A percentile compares a stretch with the other conserved stretches of the same genome.
Conservation (phyloP, 2,797 vertebrate genomes). For the Tapera naevia region DNA sequence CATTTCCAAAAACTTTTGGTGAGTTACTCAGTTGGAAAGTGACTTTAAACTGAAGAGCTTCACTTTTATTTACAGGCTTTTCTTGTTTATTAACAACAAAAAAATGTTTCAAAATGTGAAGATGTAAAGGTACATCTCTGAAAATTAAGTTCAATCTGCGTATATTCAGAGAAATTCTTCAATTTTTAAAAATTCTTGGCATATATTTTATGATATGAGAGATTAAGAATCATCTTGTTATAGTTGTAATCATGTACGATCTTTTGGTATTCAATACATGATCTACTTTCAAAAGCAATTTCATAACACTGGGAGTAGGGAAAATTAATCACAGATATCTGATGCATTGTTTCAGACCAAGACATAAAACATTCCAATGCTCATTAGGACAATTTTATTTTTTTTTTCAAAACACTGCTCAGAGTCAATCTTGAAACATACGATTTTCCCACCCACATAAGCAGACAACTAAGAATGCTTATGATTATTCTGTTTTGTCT, state of each 20-base stretch:
- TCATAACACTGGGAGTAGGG: background rate
- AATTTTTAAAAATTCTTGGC: background rate
- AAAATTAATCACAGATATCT: slow-evolving; percentile 16
- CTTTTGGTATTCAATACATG: background rate
- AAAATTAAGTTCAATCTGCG: background rate
- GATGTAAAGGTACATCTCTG: background rate
- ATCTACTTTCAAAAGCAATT: slow-evolving; percentile 8
- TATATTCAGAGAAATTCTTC: background rate
- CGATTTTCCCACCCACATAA: background rate
- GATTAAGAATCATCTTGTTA: background rate
- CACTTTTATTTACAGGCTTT: background rate
- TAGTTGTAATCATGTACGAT: background rate
- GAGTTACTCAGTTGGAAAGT: background rate
- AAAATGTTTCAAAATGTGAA: background rate
- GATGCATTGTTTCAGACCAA: background rate
- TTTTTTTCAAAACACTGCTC: background rate
- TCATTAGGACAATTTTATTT: background rate
- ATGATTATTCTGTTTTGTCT: background rate
- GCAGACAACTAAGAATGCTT: background rate
- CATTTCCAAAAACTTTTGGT: background rate
- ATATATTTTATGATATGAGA: background rate
- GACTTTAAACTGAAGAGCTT: background rate
- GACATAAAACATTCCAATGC: background rate
- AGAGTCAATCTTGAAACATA: background rate
- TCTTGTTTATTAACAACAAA: background rate